phyloP scores from a whole-genome alignment of 1,140 invertebrate species.

The Bombus terrestris region DNA sequence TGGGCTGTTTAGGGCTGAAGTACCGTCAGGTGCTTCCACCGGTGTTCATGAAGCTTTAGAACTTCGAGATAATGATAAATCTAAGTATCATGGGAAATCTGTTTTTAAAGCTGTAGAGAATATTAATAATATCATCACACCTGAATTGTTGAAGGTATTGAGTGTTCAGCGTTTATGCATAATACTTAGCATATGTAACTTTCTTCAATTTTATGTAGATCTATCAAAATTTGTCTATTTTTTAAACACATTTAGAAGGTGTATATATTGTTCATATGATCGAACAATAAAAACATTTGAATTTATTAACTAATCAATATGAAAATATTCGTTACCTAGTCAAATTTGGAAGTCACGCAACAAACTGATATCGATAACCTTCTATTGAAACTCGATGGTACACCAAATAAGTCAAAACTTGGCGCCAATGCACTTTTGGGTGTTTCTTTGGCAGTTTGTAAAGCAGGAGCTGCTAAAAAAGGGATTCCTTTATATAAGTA shows the following conservation, averaged over 20 bases:
- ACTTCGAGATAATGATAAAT: slow-evolving; percentile 95
- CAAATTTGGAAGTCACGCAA: slow-evolving; percentile 92
- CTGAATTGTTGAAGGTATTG: slow-evolving; percentile 90
- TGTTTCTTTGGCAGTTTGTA: slow-evolving; percentile 97
- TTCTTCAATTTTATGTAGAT: not conserved
- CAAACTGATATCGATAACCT: slow-evolving; percentile 97
- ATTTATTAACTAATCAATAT: not conserved
- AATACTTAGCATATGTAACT: not conserved
- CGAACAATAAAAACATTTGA: not conserved
- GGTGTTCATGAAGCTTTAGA: slow-evolving; percentile 99
- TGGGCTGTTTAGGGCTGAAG: slow-evolving; percentile 97
- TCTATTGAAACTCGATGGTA: slow-evolving; percentile 96
- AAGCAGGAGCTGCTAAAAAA: slow-evolving; percentile 98
- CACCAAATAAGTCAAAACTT: slow-evolving; percentile 97
- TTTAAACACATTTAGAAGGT: not conserved
- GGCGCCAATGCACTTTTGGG: slow-evolving; percentile 99
- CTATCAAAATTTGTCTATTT: not conserved
- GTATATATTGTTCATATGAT: not conserved
- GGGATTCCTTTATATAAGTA: slow-evolving; percentile 92
- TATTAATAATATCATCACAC: slow-evolving; percentile 94
- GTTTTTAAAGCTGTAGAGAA: slow-evolving; percentile 97
- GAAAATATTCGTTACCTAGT: slow-evolving; percentile 63
- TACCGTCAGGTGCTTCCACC: slow-evolving; percentile 98
- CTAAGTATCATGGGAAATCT: slow-evolving; percentile 96
- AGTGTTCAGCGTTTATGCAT: not conserved